Base-by-base conservation (phyloP, 2,888 invertebrate genomes). In the Stenolophus ochropezus region DNA sequence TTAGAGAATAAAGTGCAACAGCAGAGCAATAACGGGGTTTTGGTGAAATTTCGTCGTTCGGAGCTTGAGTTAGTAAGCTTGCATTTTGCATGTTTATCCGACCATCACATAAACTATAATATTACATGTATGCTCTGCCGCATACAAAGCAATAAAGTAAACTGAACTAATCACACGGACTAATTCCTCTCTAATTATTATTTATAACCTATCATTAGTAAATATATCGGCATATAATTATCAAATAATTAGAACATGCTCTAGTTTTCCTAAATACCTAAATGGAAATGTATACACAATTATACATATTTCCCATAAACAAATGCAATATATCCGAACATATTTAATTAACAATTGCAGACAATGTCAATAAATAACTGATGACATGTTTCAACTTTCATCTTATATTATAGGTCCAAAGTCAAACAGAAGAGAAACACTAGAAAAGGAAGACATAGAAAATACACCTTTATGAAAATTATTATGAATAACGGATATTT, bases 181-280 rank as follows among this genome's bases (percentile, higher is more conserved):
- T 49, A 53, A 53, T 74, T 74, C 49, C 53, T 16, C 74, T 21
- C 21, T 51, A 74, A 74, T 74, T 74, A 74, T 53, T 53, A 74
- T 74, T 21, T 53, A 74, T 74, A 74, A 49, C 47, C 53, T 25
- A 74, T 51, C 74, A 74, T 74, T 53, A 73, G 73, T 49, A 73
- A 49, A 73, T 73, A 23, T 49, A 74, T 74, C 74, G 74, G 16
- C 25, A 14, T 18, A 51, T 74, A 74, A 74, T 74, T 74, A 74
- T 53, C 74, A 74, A 51, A 74, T 74, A 51, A 74, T 51, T 74
- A 74, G 51, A 74, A 51, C 74, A 25, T 23, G 51, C 23, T 11
- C 74, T 21, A 27, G 51, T 74, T 49, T 53, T 18, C 74, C 25
- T 27, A 23, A 74, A 18, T 11, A 8, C 6, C 16, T 18, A 18